phyloP scores from a whole-genome alignment of 1,140 invertebrate genomes.

The Stegodyphus mimosarum region DNA sequence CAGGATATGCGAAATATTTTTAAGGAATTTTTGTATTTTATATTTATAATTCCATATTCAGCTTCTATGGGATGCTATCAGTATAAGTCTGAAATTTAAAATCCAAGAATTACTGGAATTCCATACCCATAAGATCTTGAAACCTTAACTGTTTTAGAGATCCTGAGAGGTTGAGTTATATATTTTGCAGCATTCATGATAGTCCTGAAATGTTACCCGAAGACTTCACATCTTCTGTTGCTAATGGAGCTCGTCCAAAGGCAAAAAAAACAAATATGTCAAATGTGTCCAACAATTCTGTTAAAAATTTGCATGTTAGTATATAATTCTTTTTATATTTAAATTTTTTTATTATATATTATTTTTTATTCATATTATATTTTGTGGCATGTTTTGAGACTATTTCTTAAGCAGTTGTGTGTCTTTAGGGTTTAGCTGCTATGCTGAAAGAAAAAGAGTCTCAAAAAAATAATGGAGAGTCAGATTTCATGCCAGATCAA shows the following conservation, averaged over 20 bases:
- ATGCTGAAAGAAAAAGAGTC: background rate
- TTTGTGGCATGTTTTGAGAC: no score
- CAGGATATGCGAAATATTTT: no score
- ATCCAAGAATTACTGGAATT: no score
- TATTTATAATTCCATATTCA: no score
- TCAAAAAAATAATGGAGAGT: background rate
- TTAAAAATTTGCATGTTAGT: slow-evolving; percentile 22
- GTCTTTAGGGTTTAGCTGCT: slow-evolving; percentile 4
- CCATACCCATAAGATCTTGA: no score
- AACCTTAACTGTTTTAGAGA: slow-evolving; percentile 20
- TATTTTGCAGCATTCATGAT: slow-evolving; percentile 38
- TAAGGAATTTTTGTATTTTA: no score
- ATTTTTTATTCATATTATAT: no score
- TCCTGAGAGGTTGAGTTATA: slow-evolving; percentile 19
- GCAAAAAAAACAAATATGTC: background rate
- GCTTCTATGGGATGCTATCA: no score
- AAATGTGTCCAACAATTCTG: background rate
- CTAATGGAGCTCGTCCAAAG: slow-evolving; percentile 42
- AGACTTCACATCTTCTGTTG: slow-evolving; percentile 2
- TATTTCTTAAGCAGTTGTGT: no score
- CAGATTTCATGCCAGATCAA: background rate
- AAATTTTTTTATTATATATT: no score
- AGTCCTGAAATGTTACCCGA: background rate
- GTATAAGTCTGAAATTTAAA: no score
- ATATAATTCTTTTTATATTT: background rate